Evolutionary conservation across 1,140 invertebrate genomes (phyloP).

Genomic region (Hylaeus volcanicus): DNA sequence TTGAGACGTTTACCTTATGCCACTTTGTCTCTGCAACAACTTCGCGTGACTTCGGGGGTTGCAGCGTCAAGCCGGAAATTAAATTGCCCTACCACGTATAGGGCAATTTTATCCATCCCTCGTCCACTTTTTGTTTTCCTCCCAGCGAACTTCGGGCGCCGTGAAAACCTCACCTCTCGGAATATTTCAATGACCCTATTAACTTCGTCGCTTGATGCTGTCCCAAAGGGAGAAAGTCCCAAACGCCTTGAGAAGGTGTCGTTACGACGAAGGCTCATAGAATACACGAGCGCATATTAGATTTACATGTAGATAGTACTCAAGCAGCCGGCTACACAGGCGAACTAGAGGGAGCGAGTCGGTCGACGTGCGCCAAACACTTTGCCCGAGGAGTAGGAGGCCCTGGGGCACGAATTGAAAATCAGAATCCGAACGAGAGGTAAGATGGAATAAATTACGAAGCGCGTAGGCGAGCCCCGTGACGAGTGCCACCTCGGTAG

Average conservation of each 20-base stretch:
- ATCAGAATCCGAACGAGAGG: slow-evolving; percentile 61
- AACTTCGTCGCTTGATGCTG: slow-evolving; percentile 37
- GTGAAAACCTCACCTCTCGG: not conserved
- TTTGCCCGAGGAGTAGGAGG: slow-evolving; percentile 46
- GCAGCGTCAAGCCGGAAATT: too few species aligned
- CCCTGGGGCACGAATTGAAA: slow-evolving; percentile 67
- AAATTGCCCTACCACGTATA: too few species aligned
- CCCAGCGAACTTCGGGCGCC: not conserved
- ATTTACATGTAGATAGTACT: slow-evolving; percentile 72
- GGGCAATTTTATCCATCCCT: not conserved
- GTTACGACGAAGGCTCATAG: slow-evolving; percentile 50
- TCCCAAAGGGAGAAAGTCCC: slow-evolving; percentile 41
- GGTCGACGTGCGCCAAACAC: slow-evolving; percentile 57
- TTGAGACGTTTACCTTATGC: too few species aligned
- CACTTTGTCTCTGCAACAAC: too few species aligned
- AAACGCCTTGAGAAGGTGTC: slow-evolving; percentile 36
- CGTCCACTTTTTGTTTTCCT: not conserved
- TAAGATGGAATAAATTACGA: slow-evolving; percentile 71
- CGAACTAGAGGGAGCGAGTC: slow-evolving; percentile 22
- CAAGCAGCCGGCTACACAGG: slow-evolving; percentile 57
- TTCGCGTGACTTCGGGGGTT: too few species aligned
- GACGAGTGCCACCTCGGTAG: not conserved
- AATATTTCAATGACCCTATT: slow-evolving; percentile 60
- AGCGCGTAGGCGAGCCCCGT: slow-evolving; percentile 10
- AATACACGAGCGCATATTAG: slow-evolving; percentile 66